These are phyloP conservation scores for Helicoverpa zea DNA, from an alignment of 1,140 invertebrate genomes.

Conservation along the genomic window DNA sequence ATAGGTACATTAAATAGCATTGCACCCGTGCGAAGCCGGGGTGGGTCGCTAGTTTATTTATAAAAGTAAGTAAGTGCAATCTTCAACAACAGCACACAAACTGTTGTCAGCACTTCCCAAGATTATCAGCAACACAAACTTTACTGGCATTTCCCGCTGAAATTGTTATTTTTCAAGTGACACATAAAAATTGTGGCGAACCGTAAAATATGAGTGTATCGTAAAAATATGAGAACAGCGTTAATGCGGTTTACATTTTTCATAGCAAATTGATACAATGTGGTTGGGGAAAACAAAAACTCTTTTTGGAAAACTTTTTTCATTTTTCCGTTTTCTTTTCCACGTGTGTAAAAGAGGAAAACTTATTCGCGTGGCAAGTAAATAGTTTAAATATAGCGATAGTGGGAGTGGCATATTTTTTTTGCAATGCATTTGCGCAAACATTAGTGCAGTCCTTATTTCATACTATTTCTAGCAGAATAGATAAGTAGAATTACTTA, in stretches of 20 bases:
- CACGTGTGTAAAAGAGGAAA: too few relatives aligned
- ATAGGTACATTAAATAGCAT: too few relatives aligned
- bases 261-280: conserved; percentile 48
- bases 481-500: too few relatives aligned
- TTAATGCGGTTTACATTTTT: conserved; percentile 50
- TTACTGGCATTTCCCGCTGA: not conserved
- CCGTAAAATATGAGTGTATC: conserved; percentile 26
- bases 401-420: too few relatives aligned
- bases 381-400: too few relatives aligned
- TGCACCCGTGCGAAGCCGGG: too few relatives aligned
- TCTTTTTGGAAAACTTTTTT: not conserved
- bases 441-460: too few relatives aligned
- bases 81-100: not conserved
- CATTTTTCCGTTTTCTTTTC: too few relatives aligned
- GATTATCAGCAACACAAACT: conserved; percentile 1
- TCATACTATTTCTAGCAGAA: too few relatives aligned
- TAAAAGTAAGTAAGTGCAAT: not conserved
- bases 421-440: too few relatives aligned
- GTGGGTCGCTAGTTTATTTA: too few relatives aligned
- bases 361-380: too few relatives aligned
- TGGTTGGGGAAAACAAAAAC: not conserved
- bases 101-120: not conserved
- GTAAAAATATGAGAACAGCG: conserved; percentile 28
- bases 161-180: conserved; percentile 36
- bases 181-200: conserved; percentile 28